Base-by-base conservation (phyloP, 2,797 vertebrate genomes). In the Tenualosa thibaudeaui region DNA sequence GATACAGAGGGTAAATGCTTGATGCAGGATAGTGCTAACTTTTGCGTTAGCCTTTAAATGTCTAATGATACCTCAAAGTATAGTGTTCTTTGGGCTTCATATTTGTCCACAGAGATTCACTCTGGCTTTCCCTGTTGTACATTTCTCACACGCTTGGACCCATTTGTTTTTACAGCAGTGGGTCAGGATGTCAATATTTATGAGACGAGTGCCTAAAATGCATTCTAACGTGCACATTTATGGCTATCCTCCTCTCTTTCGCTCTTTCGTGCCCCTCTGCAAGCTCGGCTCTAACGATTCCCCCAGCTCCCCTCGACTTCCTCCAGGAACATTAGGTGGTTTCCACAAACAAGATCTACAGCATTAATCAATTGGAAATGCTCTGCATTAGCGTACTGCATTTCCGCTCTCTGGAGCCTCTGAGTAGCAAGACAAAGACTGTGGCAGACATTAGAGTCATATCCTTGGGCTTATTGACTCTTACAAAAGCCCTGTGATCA, bases 291-390 rank as follows among this genome's bases (percentile, higher is more conserved):
- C 81, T 87, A 88, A 86, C 85, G 78, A 88, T 88, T 86, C 83
- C 86, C 81, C 43, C 71, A 65, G 58, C 82, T 82, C 81, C 84
- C 89, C 86, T 88, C 88, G 87, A 85, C 90, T 87, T 90, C 89
- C 88, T 88, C 85, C 75, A 90, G 89, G 85, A 93, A 87, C 87
- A 88, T 92, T 90, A 93, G 93, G 90, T 93, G 90, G 87, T 93
- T 92, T 92, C 89, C 84, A 89, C 90, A 88, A 91, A 91, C 88
- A 91, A 90, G 88, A 91, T 89, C 90, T 92, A 90, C 88, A 86
- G 89, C 90, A 93, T 92, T 94, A 93, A 94, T 94, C 92, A 93
- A 91, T 88, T 92, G 89, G 90, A 93, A 91, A 92, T 93, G 88
- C 92, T 90, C 90, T 91, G 89, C 89, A 88, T 89, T 88, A 87